phyloP scores from a whole-genome alignment of 1,140 invertebrate species.

The Drosophila subpulchrella region DNA sequence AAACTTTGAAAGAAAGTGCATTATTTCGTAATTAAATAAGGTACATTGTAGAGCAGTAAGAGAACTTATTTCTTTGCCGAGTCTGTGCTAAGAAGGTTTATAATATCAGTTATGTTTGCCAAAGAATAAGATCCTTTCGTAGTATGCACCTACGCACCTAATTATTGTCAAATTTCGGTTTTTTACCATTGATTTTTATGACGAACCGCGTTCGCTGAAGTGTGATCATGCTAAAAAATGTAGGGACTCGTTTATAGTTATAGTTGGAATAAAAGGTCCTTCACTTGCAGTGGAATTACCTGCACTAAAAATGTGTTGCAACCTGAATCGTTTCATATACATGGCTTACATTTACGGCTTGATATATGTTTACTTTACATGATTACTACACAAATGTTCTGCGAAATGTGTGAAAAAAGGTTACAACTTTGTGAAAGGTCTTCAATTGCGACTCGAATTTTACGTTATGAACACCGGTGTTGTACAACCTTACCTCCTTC shows the following conservation, averaged over 20 bases:
- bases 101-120: neutral
- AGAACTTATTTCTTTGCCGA: too few species aligned
- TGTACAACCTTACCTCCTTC: neutral
- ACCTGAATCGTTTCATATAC: neutral
- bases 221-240: too few species aligned
- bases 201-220: neutral
- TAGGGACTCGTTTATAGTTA: too few species aligned
- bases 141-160: neutral
- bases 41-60: neutral
- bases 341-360: neutral
- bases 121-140: neutral
- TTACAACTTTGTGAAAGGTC: neutral
- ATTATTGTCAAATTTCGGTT: neutral
- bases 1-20: constrained; percentile 1
- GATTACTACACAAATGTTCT: neutral
- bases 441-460: constrained; percentile 13
- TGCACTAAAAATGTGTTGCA: too few species aligned
- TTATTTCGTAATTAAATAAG: neutral
- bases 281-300: too few species aligned
- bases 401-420: neutral
- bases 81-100: too few species aligned
- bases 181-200: neutral
- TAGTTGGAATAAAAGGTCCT: too few species aligned
- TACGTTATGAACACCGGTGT: constrained; percentile 1
- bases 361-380: neutral